Base-by-base conservation (phyloP, 2,113 vertebrate genomes). In the Orientallactaga bullata region DNA sequence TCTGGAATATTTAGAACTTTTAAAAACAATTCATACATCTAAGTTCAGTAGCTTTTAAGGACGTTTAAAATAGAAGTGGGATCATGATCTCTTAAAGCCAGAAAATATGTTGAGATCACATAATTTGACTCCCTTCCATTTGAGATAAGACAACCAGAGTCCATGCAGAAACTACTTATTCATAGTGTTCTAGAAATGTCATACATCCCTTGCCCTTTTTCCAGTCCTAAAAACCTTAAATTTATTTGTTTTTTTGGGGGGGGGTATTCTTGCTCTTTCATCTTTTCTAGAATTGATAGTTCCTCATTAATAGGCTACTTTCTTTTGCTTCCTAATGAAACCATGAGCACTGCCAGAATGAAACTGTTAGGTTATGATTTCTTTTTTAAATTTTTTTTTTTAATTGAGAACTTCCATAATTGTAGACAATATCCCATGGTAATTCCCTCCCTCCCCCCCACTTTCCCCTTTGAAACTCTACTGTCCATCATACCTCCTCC, bases 31-130 rank as follows among this genome's bases (percentile, higher is more conserved):
- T 28, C 51, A 90, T 61, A 37, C 5, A 6, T 92, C 51, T 92
- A 73, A 79, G 8, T 80, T 90, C 42, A 92, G 76, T 55, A 81
- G 18, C 35, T 69, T 85, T 30, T 39, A 82, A 1, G 1, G 84
- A 89, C 66, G 77, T 60, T 55, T 73, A 95, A 88, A 91, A 69
- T 18, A 94, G 63, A 89, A 86, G 28, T 73, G 69, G 72, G 35
- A 81, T 80, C 37, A 76, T n/a, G 86, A 37, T 68, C 21, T 89
- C 21, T 80, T 32, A 77, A 42, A 95, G 39, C 65, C 12, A 21
- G 65, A 91, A 80, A 94, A 32, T 42, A 76, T 30, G 12, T 1
- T 3, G 2, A 68, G 39, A 83, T 78, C 20, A 77, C 9, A 37
- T 84, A 68, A 73, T 72, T 8, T 47, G 47, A 84, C 35, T 90